Percentiles rank a stretch among this genome's conserved stretches.
These are phyloP conservation scores for Falco novaeseelandiae DNA, from an alignment of 2,797 vertebrate species.

Conservation along the genomic window DNA sequence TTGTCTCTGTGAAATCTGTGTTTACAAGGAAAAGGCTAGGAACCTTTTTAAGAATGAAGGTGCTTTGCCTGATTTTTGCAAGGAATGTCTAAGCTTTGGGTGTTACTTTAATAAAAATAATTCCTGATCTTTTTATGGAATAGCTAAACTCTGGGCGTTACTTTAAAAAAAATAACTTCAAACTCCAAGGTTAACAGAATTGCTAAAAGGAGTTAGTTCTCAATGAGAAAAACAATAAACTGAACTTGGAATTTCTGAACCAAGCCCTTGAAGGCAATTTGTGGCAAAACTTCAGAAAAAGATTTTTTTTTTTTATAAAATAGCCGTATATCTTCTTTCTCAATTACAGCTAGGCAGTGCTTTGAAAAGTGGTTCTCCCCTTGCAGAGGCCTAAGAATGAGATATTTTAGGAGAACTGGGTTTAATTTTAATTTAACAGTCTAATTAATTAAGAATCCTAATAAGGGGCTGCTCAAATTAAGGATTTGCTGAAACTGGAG, in stretches of 20 bases:
- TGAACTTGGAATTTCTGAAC: slow-evolving; percentile 61
- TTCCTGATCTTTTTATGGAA: slow-evolving; percentile 54
- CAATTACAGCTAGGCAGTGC: background rate
- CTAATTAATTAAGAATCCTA: background rate
- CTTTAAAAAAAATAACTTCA: slow-evolving; percentile 62
- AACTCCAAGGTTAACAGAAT: slow-evolving; percentile 62
- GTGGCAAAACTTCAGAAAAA: slow-evolving; percentile 29
- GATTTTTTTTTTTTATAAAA: background rate
- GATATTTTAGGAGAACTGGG: background rate
- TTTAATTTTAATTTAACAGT: background rate
- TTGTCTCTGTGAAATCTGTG: background rate
- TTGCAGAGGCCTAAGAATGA: background rate
- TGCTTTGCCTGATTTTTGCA: slow-evolving; percentile 19
- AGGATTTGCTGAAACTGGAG: background rate
- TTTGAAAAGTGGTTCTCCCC: background rate
- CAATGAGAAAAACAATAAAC: slow-evolving; percentile 54
- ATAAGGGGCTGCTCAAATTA: background rate
- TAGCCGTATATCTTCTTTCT: background rate
- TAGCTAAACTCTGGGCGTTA: slow-evolving; percentile 53
- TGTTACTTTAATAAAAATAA: slow-evolving; percentile 64
- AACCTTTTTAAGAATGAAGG: slow-evolving; percentile 45
- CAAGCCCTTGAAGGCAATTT: slow-evolving; percentile 60
- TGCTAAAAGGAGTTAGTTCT: slow-evolving; percentile 48
- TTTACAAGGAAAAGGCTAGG: background rate
- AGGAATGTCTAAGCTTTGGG: slow-evolving; percentile 50